Conservation (phyloP, 1,140 invertebrate genomes). For the Zaprionus ornatus region DNA sequence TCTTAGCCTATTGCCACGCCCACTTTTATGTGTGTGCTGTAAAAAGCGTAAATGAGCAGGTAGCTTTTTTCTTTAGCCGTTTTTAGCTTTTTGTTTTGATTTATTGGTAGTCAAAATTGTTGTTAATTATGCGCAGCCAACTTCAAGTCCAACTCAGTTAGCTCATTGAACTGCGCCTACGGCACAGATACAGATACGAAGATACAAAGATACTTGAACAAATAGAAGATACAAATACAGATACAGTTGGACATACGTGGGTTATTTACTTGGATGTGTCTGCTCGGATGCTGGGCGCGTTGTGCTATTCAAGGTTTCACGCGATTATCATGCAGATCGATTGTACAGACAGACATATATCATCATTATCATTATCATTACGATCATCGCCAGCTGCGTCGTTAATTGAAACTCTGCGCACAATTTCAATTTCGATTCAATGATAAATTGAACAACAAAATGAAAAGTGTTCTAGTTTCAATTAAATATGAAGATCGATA, state of each 20-base stretch:
- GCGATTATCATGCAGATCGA: constrained; percentile 12
- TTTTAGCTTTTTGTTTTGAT: constrained; percentile 38
- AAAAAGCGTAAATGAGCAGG: neutral
- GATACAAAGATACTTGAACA: constrained; percentile 12
- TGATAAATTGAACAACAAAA: constrained; percentile 14
- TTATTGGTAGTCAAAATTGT: constrained; percentile 52
- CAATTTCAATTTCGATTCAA: constrained; percentile 3
- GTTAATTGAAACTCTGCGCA: constrained; percentile 27
- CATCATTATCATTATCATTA: neutral
- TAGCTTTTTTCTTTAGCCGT: constrained; percentile 3
- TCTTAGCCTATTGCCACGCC: constrained; percentile 11
- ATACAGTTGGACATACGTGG: constrained; percentile 11
- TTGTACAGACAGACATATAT: neutral
- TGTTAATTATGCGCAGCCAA: constrained; percentile 73
- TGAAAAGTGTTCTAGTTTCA: constrained; percentile 28
- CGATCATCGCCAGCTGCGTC: constrained; percentile 3
- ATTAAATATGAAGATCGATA: constrained; percentile 1
- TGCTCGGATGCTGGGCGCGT: constrained; percentile 7
- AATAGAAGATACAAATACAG: constrained; percentile 24
- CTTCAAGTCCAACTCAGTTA: constrained; percentile 40
- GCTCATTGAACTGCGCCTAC: constrained; percentile 76
- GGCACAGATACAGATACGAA: constrained; percentile 20
- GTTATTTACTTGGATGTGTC: constrained; percentile 7
- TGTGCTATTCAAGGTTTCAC: constrained; percentile 36
- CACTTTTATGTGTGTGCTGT: constrained; percentile 11